Percentiles rank a stretch among this genome's conserved stretches.
Conservation (phyloP, 2,797 vertebrate genomes). For the Lerista edwardsae region DNA sequence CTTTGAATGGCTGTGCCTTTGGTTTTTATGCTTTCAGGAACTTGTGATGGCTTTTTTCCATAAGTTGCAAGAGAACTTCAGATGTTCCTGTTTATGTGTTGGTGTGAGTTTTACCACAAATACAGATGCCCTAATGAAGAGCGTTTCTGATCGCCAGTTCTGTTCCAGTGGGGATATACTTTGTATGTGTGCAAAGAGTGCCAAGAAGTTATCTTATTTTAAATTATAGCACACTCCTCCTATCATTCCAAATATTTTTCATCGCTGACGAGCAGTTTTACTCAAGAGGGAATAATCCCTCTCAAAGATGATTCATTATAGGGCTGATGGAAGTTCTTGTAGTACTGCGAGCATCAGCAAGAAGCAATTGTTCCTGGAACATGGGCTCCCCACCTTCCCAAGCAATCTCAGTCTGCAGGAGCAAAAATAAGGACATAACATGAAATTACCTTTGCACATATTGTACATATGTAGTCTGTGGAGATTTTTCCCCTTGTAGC, state of each 20-base stretch:
- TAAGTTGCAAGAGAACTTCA: rapidly evolving
- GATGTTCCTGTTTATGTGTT: constrained; percentile 28
- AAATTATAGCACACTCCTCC: constrained; percentile 23
- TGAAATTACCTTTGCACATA: background rate
- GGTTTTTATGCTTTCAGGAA: constrained; percentile 33
- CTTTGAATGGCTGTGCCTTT: constrained; percentile 33
- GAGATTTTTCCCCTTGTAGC: background rate
- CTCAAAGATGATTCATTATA: background rate
- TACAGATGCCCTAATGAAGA: constrained; percentile 43
- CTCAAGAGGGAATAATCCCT: constrained; percentile 2
- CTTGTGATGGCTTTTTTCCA: constrained; percentile 21
- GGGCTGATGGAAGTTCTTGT: background rate
- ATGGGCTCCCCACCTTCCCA: no score
- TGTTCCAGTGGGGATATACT: constrained; percentile 19
- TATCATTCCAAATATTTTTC: constrained; percentile 24
- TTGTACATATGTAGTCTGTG: background rate
- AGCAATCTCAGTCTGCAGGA: no score
- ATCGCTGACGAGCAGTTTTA: background rate
- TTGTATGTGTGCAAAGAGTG: constrained; percentile 30
- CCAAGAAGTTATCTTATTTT: constrained; percentile 49
- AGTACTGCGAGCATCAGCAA: background rate
- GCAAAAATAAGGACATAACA: background rate
- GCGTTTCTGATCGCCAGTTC: constrained; percentile 16
- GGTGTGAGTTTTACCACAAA: constrained; percentile 18
- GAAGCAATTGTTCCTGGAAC: background rate